Conservation (phyloP, 2,113 vertebrate species). For the Dunckerocampus dactyliophorus region DNA sequence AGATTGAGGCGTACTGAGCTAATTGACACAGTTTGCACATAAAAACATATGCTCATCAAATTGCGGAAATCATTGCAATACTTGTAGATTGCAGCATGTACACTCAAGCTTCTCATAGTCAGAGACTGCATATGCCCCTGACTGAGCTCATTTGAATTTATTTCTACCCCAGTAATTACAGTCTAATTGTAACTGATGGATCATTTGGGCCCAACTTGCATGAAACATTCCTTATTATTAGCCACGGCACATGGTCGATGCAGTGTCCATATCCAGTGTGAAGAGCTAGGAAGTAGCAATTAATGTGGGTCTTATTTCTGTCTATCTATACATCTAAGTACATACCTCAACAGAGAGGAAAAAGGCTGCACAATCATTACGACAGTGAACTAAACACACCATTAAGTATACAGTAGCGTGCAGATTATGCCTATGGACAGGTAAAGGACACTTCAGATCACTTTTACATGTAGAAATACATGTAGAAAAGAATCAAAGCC, state of each 20-base stretch:
- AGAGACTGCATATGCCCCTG: conserved; percentile 31
- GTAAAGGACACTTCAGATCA: conserved; percentile 26
- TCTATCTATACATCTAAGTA: neutral
- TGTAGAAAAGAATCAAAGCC: conserved; percentile 17
- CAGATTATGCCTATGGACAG: neutral
- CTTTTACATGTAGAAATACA: conserved; percentile 6
- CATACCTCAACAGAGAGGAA: neutral
- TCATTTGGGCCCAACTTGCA: conserved; percentile 63
- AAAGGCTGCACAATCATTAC: neutral
- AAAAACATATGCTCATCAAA: conserved; percentile 23
- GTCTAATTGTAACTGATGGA: conserved; percentile 69
- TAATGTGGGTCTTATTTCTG: conserved; percentile 18
- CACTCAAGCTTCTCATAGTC: conserved; percentile 42
- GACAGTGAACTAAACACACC: neutral
- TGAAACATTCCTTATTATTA: conserved; percentile 68
- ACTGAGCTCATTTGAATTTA: conserved; percentile 61
- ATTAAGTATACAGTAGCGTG: neutral
- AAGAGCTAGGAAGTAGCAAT: conserved; percentile 34
- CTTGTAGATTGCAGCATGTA: conserved; percentile 42
- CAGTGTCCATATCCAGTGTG: conserved; percentile 58
- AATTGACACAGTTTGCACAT: conserved; percentile 50
- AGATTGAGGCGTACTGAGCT: conserved; percentile 26
- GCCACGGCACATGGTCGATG: conserved; percentile 51
- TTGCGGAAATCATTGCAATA: conserved; percentile 21
- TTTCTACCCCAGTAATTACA: conserved; percentile 59